These are phyloP conservation scores for Chironomus riparius DNA, from an alignment of 2,888 invertebrate genomes.

Conservation along the genomic window DNA sequence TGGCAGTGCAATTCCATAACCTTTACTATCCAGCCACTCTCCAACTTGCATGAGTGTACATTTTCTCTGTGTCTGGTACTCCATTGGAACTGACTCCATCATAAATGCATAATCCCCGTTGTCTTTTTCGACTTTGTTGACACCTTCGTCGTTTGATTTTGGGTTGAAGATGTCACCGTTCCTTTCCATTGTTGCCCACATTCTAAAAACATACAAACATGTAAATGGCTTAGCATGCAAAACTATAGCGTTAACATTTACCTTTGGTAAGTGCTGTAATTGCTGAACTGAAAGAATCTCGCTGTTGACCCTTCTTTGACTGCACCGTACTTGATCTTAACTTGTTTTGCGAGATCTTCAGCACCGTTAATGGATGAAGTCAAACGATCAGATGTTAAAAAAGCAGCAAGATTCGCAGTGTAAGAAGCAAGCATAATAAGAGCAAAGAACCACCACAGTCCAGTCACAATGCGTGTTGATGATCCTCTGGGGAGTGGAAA, in stretches of 20 bases:
- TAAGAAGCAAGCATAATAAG: slow-evolving; percentile 77
- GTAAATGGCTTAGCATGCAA: no score
- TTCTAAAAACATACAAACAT: slow-evolving; percentile 35
- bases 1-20: slow-evolving; percentile 88
- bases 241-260: background rate
- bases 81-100: slow-evolving; percentile 92
- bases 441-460: slow-evolving; percentile 76
- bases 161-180: slow-evolving; percentile 74
- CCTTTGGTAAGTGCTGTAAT: slow-evolving; percentile 7
- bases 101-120: slow-evolving; percentile 76
- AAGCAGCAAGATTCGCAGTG: slow-evolving; percentile 90
- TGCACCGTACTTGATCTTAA: slow-evolving; percentile 88
- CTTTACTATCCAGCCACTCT: slow-evolving; percentile 75
- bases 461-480: slow-evolving; percentile 66
- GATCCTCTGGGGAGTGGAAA: slow-evolving; percentile 49
- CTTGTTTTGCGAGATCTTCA: slow-evolving; percentile 85
- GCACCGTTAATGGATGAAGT: slow-evolving; percentile 80
- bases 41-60: slow-evolving; percentile 76
- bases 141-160: slow-evolving; percentile 70
- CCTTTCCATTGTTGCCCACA: slow-evolving; percentile 84
- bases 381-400: slow-evolving; percentile 82
- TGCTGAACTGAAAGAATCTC: slow-evolving; percentile 72
- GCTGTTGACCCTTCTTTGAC: slow-evolving; percentile 81
- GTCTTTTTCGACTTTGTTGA: slow-evolving; percentile 60
- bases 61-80: slow-evolving; percentile 74